These are phyloP conservation scores for Pachypeltis micranthus DNA, from an alignment of 1,140 invertebrate genomes.

Conservation along the genomic window DNA sequence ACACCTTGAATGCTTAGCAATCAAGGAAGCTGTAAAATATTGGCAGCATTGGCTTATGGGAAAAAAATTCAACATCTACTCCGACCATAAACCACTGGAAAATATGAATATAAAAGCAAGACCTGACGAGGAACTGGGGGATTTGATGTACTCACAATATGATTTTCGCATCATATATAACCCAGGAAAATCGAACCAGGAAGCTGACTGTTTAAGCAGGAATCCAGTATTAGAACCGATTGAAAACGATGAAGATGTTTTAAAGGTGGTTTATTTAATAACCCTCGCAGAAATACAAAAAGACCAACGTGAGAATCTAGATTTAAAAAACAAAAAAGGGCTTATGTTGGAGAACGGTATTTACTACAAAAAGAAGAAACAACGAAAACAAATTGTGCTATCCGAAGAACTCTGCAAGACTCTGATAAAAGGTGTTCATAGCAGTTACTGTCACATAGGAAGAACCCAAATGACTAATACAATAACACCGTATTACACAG, in stretches of 20 bases:
- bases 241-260: not conserved
- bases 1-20: conserved; percentile 32
- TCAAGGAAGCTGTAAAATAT: too few species aligned
- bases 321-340: too few species aligned
- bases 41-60: not conserved
- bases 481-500: conserved; percentile 18
- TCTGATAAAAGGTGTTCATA: conserved; percentile 7
- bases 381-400: not conserved
- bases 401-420: not conserved
- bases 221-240: too few species aligned
- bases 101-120: too few species aligned
- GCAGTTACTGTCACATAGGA: conserved; percentile 8
- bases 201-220: too few species aligned
- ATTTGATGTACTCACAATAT: conserved; percentile 33
- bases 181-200: conserved; percentile 22
- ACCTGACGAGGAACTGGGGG: conserved; percentile 31
- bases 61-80: conserved; percentile 32
- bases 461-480: conserved; percentile 18
- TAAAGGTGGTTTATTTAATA: conserved; percentile 5
- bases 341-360: too few species aligned
- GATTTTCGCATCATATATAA: conserved; percentile 27
- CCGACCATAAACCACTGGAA: conserved; percentile 35
- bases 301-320: not conserved
- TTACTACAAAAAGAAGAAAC: not conserved
- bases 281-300: not conserved